Percentiles rank a stretch among this genome's conserved stretches.
Conservation (phyloP, 2,888 invertebrate species). For the Lamellibrachia satsuma region DNA sequence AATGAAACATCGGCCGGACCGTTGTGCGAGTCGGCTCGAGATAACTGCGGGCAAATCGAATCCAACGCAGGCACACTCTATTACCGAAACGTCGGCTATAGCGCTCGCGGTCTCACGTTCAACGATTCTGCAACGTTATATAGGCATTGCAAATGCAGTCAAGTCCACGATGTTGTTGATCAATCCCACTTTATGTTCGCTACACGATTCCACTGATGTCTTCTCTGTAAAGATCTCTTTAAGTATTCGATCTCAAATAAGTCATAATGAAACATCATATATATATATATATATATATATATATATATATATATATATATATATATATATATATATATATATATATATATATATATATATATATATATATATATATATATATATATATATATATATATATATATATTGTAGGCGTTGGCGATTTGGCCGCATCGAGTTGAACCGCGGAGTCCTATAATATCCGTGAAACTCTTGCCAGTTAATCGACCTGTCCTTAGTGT, state of each 20-base stretch:
- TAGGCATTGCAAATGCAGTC: background rate
- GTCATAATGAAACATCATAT: too few relatives aligned
- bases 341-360: too few relatives aligned
- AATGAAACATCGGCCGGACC: background rate
- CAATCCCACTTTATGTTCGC: background rate
- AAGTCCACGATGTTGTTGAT: background rate
- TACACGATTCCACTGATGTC: background rate
- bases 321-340: too few relatives aligned
- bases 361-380: too few relatives aligned
- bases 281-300: too few relatives aligned
- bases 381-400: too few relatives aligned
- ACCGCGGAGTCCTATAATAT: background rate
- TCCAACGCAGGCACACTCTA: background rate
- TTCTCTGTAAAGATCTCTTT: too few relatives aligned
- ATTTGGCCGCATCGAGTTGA: background rate
- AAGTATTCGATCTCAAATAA: too few relatives aligned
- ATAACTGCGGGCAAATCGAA: conserved; percentile 1
- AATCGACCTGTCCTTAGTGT: background rate
- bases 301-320: too few relatives aligned
- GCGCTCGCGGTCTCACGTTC: too few relatives aligned
- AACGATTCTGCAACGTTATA: background rate
- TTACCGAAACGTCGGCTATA: background rate
- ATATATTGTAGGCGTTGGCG: background rate
- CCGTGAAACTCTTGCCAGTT: background rate
- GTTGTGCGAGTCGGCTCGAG: background rate